Percentiles rank a stretch among this genome's conserved stretches.
Conservation (phyloP, 2,113 vertebrate species). For the Misgurnus anguillicaudatus region DNA sequence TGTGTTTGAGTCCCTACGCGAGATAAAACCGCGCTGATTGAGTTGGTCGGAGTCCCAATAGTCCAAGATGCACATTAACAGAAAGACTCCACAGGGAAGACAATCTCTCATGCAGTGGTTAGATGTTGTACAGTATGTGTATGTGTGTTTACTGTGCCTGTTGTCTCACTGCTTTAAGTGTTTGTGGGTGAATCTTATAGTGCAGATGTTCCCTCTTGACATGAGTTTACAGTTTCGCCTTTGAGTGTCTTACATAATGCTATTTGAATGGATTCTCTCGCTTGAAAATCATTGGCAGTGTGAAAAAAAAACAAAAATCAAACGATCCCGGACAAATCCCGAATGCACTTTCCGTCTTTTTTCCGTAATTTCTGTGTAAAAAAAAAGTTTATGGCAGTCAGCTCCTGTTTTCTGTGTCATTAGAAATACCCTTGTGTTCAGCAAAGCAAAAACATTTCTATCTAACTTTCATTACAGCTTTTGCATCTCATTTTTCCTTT, state of each 20-base stretch:
- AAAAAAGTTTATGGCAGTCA: no score
- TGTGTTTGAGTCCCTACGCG: conserved; percentile 11
- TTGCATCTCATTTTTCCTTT: no score
- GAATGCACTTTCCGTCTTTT: no score
- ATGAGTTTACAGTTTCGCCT: conserved; percentile 3
- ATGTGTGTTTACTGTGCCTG: not conserved
- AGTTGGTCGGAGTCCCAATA: conserved; percentile 54
- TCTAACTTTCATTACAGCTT: no score
- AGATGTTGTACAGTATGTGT: not conserved
- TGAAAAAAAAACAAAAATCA: no score
- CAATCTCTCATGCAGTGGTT: conserved; percentile 17
- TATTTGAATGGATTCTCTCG: conserved; percentile 3
- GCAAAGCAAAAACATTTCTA: no score
- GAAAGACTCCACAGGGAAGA: not conserved
- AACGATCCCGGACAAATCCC: no score
- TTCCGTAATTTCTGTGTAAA: no score
- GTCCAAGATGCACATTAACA: conserved; percentile 40
- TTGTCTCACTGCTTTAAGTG: conserved; percentile 7
- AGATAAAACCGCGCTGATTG: conserved; percentile 48
- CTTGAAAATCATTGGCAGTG: not conserved
- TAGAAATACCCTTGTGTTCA: no score
- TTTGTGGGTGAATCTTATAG: not conserved
- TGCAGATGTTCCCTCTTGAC: conserved; percentile 28
- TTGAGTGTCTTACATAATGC: conserved; percentile 36
- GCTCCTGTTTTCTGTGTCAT: no score